Evolutionary conservation across 2,113 vertebrate genomes (phyloP), one percentile per base, ranked within the genome.

Genomic region (Cygnus atratus): DNA sequence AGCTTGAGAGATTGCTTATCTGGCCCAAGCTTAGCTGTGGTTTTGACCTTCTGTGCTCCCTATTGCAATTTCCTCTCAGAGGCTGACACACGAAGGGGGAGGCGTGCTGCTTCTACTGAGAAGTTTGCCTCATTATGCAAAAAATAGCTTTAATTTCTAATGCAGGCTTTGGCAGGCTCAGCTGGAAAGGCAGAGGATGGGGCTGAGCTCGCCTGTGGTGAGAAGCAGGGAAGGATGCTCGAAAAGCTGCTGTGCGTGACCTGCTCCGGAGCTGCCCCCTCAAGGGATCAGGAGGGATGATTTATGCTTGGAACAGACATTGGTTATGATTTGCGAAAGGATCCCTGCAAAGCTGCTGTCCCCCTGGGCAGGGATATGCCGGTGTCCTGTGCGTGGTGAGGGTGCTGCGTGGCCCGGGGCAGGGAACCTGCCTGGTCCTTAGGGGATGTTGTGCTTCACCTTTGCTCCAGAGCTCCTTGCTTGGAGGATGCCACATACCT

Each of bases 401-500:
- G 67, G 20, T 9, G 22, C 28, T 20, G 9, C 24, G 6, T 15
- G 31, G 29, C 29, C 68, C 15, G 5, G 15, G 61, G 61, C 8
- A 48, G 20, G 52, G 44, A 19, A 44, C 50, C 43, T 35, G 31
- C 35, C 41, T 62, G 41, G 14, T 6, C 33, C 46, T 37, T 6
- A n/a, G 26, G n/a, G 37, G 39, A 8, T 39, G 46, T 26, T 57
- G 15, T 41, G 1, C 24, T 41, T 21, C 62, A 29, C 55, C 11
- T 55, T 55, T 59, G 29, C 11, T 83, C 62, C 28, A 14, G 43
- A 48, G 19, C 11, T 39, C 37, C 35, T 58, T 70, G 11, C 35
- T 39, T 41, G 48, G 66, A 92, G 43, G 66, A 41, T 77, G 39
- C 35, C 41, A 7, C 0, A 0, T 3, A 31, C 6, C 29, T 3